Base-by-base conservation (phyloP, 2,797 vertebrate species). In the Chloroceryle amazona region DNA sequence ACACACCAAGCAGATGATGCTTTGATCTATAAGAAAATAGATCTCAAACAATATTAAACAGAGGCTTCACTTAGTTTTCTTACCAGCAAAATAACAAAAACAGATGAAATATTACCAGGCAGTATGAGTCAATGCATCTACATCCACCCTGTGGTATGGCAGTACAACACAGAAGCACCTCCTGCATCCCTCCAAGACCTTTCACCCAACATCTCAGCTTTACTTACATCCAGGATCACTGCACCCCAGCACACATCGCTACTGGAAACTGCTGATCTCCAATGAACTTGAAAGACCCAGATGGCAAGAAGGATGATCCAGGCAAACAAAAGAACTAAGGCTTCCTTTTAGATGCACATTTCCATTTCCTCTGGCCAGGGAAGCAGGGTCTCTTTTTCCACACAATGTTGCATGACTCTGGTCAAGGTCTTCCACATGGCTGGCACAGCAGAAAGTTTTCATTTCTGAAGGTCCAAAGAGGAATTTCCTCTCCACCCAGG, bases 351-450 rank as follows among this genome's bases (percentile, higher is more conserved):
- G 58, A 37, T 1, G 0, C 8, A 7, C 22, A 2, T 35, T 93
- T 86, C 57, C 29, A 28, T 31, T 46, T 61, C 81, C 35, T 81
- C 39, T 13, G 42, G 35, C 20, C 17, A 5, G 41, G 16, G 23
- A 37, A 1, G 0, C 62, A 18, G n/a, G 3, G 3, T 26, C 21
- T n/a, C 11, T n/a, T 62, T 75, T 73, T 13, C 21, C 54, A 51
- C 51, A 23, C 35, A 11, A 2, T 0, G 0, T 2, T 73, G 33
- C 4, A 2, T 1, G 10, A 28, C 5, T 46, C 47, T 17, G 11
- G 52, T 20, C 0, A 1, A 80, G 39, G 21, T 9, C 4, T 39
- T 55, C 47, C 60, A 41, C 58, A 44, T 39, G 37, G n/a, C 55
- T 73, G 60, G 61, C 28, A 29, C 39, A 76, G 29, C 65, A 47